Evolutionary conservation across 2,888 invertebrate genomes (phyloP).

Genomic region (Cataglyphis albicans): DNA sequence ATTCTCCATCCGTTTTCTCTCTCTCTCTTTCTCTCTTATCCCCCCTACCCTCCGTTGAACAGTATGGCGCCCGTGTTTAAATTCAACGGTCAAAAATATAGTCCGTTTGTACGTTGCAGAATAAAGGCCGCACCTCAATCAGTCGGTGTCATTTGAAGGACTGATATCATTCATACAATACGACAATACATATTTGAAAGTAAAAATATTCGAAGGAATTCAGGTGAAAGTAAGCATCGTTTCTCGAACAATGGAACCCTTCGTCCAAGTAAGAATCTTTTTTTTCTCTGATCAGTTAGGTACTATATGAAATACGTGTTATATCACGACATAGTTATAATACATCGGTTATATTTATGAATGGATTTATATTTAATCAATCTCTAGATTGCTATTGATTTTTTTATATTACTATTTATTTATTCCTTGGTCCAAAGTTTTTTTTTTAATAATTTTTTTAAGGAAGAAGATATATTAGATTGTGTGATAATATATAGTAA

Average conservation of each 20-base stretch:
- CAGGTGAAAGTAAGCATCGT: background rate
- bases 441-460: background rate
- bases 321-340: background rate
- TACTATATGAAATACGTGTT: background rate
- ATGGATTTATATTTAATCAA: background rate
- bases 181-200: too few species aligned
- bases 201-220: background rate
- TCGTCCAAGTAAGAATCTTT: constrained; percentile 88
- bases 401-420: background rate
- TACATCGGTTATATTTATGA: background rate
- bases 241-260: constrained; percentile 88
- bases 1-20: constrained; percentile 10
- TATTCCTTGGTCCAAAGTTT: background rate
- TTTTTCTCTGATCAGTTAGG: background rate
- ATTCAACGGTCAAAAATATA: constrained; percentile 80
- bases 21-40: background rate
- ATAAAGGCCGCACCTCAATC: constrained; percentile 1
- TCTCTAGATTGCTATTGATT: background rate
- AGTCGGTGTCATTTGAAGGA: background rate
- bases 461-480: background rate
- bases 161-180: background rate
- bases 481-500: background rate
- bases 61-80: constrained; percentile 80
- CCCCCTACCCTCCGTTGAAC: constrained; percentile 6
- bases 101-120: constrained; percentile 22